Evolutionary conservation across 1,140 invertebrate genomes (phyloP), one percentile per base, ranked within the genome.

Genomic region (Centruroides sculpturatus): DNA sequence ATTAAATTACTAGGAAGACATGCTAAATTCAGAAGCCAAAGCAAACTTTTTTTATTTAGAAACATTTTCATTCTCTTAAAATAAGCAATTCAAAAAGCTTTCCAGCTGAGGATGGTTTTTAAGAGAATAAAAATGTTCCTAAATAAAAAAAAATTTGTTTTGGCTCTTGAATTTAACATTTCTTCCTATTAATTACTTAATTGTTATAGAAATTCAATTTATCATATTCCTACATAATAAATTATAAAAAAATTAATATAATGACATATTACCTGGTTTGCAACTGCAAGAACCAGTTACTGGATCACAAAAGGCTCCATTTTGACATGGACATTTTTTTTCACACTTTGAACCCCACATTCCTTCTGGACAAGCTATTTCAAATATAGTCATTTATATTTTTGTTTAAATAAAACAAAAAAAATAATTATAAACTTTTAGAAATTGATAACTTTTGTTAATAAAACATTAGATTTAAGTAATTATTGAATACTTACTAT

Each of bases 241-340:
- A 13, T 54, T 9, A 3, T n/a, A 12, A n/a, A 9, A 49, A 10
- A 49, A 49, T 23, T 23, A 23, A 23, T 23, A 23, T 34, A 23
- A 10, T 2, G 9, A 11, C 35, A 12, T 12, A 36, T n/a, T 59
- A 65, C 64, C 66, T 47, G 64, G 66, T 61, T 66, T 62, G 47
- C 67, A 68, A 46, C 57, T 55, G 57, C 67, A 68, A 47, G 35
- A 34, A 12, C 87, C 87, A 64, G 80, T 79, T 59, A 80, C 81
- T 0, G 87, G 85, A 70, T 91, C 85, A 70, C 88, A 91, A 4
- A 76, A 78, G 2, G 85, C 83, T 47, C 79, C 81, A 70, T 91
- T 87, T 63, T 81, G 68, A 72, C 87, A 92, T 59, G 79, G 74
- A 70, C 89, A 93, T 55, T 79, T 69, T 57, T 83, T 73, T 57